Conservation (phyloP, 2,113 vertebrate species). For the Peromyscus leucopus region DNA sequence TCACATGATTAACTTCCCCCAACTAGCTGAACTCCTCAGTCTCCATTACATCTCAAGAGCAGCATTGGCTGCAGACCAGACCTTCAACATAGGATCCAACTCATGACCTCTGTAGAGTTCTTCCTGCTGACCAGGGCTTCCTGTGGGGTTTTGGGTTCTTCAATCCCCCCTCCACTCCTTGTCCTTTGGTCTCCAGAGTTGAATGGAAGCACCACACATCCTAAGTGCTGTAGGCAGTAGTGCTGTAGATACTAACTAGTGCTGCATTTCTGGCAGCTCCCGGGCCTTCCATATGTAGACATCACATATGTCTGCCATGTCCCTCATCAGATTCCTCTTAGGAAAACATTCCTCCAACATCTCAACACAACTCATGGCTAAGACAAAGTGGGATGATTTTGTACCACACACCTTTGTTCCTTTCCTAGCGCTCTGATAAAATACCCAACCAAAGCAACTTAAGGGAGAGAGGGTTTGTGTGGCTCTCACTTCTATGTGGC, state of each 20-base stretch:
- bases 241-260: too few relatives aligned
- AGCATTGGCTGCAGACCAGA: not conserved
- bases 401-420: not conserved
- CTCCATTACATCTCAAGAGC: not conserved
- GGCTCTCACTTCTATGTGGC: not conserved
- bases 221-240: not conserved
- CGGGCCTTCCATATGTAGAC: not conserved
- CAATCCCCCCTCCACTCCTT: not conserved
- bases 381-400: not conserved
- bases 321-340: not conserved
- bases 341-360: not conserved
- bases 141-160: slow-evolving; percentile 33
- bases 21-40: not conserved
- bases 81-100: not conserved
- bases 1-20: not conserved
- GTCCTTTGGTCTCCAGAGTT: not conserved
- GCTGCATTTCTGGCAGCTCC: not conserved
- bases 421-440: not conserved
- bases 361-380: not conserved
- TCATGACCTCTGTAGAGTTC: not conserved
- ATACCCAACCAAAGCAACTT: too few relatives aligned
- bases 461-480: not conserved
- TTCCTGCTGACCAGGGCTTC: not conserved
- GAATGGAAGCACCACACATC: not conserved
- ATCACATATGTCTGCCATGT: not conserved